Base-by-base conservation (phyloP, 2,888 invertebrate genomes). In the Asteroscopus sphinx region DNA sequence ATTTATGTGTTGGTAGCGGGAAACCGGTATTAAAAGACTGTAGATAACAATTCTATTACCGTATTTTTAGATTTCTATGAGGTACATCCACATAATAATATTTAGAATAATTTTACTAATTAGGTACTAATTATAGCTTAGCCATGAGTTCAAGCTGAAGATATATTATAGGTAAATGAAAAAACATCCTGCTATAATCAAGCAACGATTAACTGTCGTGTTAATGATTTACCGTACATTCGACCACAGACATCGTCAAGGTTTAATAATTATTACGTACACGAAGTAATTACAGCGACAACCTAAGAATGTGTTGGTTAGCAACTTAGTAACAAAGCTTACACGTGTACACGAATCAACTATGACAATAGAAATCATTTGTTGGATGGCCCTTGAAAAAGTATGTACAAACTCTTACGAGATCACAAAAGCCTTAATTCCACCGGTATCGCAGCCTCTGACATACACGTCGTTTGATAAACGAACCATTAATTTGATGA, bases 341-440 rank as follows among this genome's bases (percentile, higher is more conserved):
- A 25, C 28, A 15, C 35, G 44, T 51, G 32, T 36, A 51, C 40
- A 47, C 45, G 35, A 35, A 54, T 47, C 42, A 47, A 45, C 49
- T 52, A 54, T 52, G 52, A 72, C 59, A 70, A 63, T 63, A 62
- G 46, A 44, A 59, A 51, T 66, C 59, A 59, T 70, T 67, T 55
- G 39, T 47, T 13, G 36, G 48, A 59, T 46, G 28, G 55, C 44
- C 40, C 32, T 13, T 37, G 37, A 45, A 51, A 21, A 55, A 51
- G 44, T 39, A 49, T 37, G 49, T 48, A 39, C 36, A 26, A 33
- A 44, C 35, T 48, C 55, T 47, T 58, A 42, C 2, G 36, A 12
- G 28, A 48, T 53, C 57, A 64, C 60, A 68, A 64, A 46, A 42
- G 60, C 45, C 41, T 53, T 54, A 36, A 68, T 72, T 57, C 49